Conservation (phyloP, 64 coral and sea anemone genomes). For the Anthopleura sola region DNA sequence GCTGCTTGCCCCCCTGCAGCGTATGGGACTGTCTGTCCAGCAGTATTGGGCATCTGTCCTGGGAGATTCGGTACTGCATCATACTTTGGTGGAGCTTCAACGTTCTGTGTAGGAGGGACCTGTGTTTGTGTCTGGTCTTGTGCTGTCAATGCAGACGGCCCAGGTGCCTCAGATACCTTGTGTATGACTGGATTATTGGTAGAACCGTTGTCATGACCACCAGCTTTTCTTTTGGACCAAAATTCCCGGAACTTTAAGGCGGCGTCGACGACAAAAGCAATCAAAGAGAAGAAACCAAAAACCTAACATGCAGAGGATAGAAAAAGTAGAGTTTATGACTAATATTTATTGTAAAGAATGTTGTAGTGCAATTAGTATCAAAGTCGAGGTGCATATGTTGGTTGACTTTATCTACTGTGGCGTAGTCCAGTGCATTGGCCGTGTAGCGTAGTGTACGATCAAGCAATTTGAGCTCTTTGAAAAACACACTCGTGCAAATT, state of each 20-base stretch:
- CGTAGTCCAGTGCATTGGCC: too few species aligned
- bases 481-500: too few species aligned
- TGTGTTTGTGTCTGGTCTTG: not conserved
- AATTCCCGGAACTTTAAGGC: not conserved
- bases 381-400: too few species aligned
- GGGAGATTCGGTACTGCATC: too few species aligned
- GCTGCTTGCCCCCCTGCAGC: not conserved
- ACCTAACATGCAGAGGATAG: not conserved
- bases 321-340: too few species aligned
- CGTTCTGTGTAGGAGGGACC: not conserved
- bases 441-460: too few species aligned
- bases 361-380: too few species aligned
- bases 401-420: too few species aligned
- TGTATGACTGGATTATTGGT: not conserved
- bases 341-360: too few species aligned
- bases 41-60: not conserved
- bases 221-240: not conserved
- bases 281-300: conserved; percentile 21
- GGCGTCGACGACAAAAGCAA: conserved; percentile 25
- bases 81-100: not conserved
- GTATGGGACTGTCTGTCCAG: not conserved
- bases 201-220: not conserved
- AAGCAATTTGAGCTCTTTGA: too few species aligned
- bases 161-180: not conserved
- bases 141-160: too few species aligned